A percentile compares a stretch with the other conserved stretches of the same genome.
Conservation (phyloP, 2,113 vertebrate genomes). For the Hippopotamus amphibius region DNA sequence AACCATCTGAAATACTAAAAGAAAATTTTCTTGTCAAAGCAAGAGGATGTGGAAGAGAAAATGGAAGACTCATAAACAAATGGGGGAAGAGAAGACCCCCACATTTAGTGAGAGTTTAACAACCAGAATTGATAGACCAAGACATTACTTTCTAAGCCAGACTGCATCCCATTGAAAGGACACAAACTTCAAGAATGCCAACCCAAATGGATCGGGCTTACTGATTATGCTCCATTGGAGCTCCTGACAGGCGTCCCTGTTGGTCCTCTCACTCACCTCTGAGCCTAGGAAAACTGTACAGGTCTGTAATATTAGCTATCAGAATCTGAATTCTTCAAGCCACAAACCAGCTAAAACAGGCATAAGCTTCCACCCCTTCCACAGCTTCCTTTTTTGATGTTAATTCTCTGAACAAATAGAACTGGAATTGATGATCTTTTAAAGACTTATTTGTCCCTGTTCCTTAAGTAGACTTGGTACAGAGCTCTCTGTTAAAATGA, state of each 20-base stretch:
- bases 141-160: not conserved
- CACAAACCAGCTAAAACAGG: not conserved
- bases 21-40: not conserved
- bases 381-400: not conserved
- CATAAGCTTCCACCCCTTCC: not conserved
- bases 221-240: not conserved
- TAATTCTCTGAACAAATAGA: conserved; percentile 41
- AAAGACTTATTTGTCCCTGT: conserved; percentile 17
- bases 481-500: conserved; percentile 10
- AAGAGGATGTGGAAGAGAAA: not conserved
- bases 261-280: not conserved
- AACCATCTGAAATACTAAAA: not conserved
- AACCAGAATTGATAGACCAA: not conserved
- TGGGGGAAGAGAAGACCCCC: not conserved
- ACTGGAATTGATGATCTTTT: not conserved
- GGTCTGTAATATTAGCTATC: not conserved
- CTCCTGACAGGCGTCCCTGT: not conserved
- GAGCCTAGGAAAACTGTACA: not conserved
- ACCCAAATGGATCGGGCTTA: not conserved
- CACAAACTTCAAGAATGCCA: not conserved
- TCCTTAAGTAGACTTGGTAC: conserved; percentile 25
- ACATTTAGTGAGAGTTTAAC: not conserved
- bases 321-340: not conserved
- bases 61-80: not conserved
- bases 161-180: not conserved